Base-by-base conservation (phyloP, 2,888 invertebrate genomes). In the Andrena flavipes region DNA sequence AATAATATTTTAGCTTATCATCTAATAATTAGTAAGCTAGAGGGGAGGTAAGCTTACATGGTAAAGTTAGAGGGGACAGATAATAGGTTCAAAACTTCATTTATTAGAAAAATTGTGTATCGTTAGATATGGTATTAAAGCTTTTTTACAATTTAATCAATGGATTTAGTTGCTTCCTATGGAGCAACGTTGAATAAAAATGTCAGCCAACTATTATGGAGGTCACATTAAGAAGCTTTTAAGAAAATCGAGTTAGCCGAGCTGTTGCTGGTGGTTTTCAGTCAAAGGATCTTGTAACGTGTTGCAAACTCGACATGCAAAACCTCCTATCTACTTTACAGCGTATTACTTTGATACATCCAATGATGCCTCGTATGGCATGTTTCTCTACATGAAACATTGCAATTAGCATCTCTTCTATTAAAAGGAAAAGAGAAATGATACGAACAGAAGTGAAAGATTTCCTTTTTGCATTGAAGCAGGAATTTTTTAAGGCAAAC, bases 191-290 rank as follows among this genome's bases (percentile, higher is more conserved):
- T 62, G 33, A 63, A 54, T 23, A 70, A 62, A 74, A 68, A 56
- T 23, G 6, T 35, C 51, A 8, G 56, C 33, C 35, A 26, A 6
- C 59, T 59, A 16, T 48, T 64, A 26, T 20, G 63, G 23, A 62
- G 59, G 64, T 29, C 60, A 71, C 59, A 60, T 68, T 69, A 54
- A 77, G 77, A 65, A 75, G 75, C 77, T 82, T 82, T 84, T 70
- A 77, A 48, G 67, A 30, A 69, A 79, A 79, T 79, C 29, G 51
- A 83, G 54, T 84, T 79, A 75, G 23, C 29, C 6, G 29, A 16
- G 35, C 23, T 54, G 69, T 65, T 68, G 56, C 23, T 54, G 26
- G 54, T 49, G 20, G 69, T 60, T 69, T 59, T 33, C 48, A 29
- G 56, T 74, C 74, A 74, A 79, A 74, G 74, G 69, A 48, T 69